Evolutionary conservation across 2,888 invertebrate species (phyloP), one percentile per base, ranked within the genome.

Genomic region (Cryptus armator): DNA sequence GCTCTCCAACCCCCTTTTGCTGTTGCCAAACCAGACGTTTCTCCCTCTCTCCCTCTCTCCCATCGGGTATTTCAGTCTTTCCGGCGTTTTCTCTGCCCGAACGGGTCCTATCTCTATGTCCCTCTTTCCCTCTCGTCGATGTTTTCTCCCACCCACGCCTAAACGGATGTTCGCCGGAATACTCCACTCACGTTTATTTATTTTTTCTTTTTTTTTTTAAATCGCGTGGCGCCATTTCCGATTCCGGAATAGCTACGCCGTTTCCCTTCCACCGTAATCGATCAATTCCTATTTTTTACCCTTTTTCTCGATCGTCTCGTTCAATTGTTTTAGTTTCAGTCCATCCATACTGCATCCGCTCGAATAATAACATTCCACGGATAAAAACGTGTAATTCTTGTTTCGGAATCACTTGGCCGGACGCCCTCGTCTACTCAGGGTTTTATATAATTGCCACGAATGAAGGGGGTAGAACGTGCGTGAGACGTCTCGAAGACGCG

Each of bases 211-310:
- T 46, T 59, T 16, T 24, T 46, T 62, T 74, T 70, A 46, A 64
- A 53, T 75, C 51, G 43, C 44, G 43, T 62, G n/a, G 48, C 56
- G 53, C 62, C 24, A 80, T 67, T 87, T 87, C 86, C 84, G 84
- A 84, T 83, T 84, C 83, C 74, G 71, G 51, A 56, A 14, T 43
- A 16, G 16, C 59, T n/a, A 64, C 44, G 16, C 56, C 59, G 51
- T 44, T 81, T 72, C 62, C 67, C 67, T 32, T 43, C 44, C 14
- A 84, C 19, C 67, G 53, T 56, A 70, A 78, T 16, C 70, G 70
- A 79, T 75, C 48, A 70, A 64, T 78, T 59, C 19, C 53, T 24
- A 64, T 53, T n/a, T 19, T 24, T 16, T 29, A n/a, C 9, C n/a
- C 2, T 72, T 29, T 67, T 16, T 51, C 48, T 56, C 16, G 29